Base-by-base conservation (phyloP, 2,888 invertebrate genomes). In the Pheosia tremula region DNA sequence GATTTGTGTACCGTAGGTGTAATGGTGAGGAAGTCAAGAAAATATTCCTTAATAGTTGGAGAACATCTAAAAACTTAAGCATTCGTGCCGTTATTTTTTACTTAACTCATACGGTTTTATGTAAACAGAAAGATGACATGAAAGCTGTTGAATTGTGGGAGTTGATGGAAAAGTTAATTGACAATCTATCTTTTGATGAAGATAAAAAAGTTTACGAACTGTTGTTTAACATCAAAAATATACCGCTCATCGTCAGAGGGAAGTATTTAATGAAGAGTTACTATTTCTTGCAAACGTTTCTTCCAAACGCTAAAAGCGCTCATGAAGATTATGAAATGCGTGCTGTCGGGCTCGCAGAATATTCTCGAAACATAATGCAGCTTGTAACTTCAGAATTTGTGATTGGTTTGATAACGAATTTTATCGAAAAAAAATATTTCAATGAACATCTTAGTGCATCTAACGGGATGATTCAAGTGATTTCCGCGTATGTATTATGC, bases 41-140 rank as follows among this genome's bases (percentile, higher is more conserved):
- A 63, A 68, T 84, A 61, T 84, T 89, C 62, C 69, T 73, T 7
- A 71, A 81, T 60, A 71, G 83, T 47, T 89, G 90, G 88, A 79
- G 82, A 57, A 66, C 72, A 4, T 78, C 83, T 13, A 86, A 87
- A 75, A 89, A 89, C 67, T 68, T 77, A n/a, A 84, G 83, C 52
- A 88, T 90, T 36, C 75, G 89, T 59, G 72, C 78, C n/a, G 83
- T 87, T 56, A 79, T 88, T 60, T 89, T 89, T 66, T 80, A 80
- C 66, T 80, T 81, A 57, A 82, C 85, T 8, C 83, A 77, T 63
- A 74, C 83, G 47, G 67, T 87, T 5, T 67, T 89, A 41, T 80
- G 82, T 57, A 80, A 80, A 59, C 84, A 87, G 73, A 85, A 81
- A 57, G 73, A 85, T 60, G 63, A 75, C 4, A 58, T 38, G 9